These are phyloP conservation scores for Phodopus roborovskii DNA, from an alignment of 2,113 vertebrate species.

Conservation along the genomic window DNA sequence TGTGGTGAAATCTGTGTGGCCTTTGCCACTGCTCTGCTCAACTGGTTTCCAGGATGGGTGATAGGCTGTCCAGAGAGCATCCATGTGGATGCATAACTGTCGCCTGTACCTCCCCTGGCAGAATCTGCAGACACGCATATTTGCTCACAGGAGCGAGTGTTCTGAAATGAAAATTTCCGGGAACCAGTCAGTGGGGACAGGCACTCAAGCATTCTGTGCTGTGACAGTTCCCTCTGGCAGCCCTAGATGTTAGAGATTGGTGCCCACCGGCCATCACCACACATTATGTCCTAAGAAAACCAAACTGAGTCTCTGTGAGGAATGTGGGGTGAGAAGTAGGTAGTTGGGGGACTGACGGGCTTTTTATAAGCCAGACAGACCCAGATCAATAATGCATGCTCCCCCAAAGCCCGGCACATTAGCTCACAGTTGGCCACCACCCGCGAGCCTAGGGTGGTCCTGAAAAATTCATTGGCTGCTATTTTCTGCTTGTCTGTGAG, in stretches of 20 bases:
- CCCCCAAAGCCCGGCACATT: conserved; percentile 77
- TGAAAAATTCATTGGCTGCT: conserved; percentile 86
- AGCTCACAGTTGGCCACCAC: conserved; percentile 81
- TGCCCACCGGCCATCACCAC: not conserved
- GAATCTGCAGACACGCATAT: not conserved
- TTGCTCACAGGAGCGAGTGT: not conserved
- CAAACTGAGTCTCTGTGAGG: conserved; percentile 8
- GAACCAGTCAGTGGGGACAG: not conserved
- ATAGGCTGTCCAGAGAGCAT: not conserved
- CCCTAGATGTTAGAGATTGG: not conserved
- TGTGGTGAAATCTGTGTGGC: not conserved
- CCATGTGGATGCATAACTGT: not conserved
- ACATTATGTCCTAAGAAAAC: not conserved
- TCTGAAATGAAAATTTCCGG: not conserved
- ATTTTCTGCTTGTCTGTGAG: conserved; percentile 83
- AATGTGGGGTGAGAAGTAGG: conserved; percentile 11
- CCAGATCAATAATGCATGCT: conserved; percentile 82
- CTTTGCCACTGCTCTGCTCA: not conserved
- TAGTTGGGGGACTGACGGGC: not conserved
- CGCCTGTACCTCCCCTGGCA: not conserved
- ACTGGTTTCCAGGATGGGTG: not conserved
- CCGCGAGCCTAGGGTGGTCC: conserved; percentile 79
- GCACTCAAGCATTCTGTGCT: not conserved
- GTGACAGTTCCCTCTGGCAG: not conserved
- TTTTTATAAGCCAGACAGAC: conserved; percentile 80